A percentile compares a stretch with the other conserved stretches of the same genome.
Conservation (phyloP, 2,888 invertebrate species). For the Diaprepes abbreviatus region DNA sequence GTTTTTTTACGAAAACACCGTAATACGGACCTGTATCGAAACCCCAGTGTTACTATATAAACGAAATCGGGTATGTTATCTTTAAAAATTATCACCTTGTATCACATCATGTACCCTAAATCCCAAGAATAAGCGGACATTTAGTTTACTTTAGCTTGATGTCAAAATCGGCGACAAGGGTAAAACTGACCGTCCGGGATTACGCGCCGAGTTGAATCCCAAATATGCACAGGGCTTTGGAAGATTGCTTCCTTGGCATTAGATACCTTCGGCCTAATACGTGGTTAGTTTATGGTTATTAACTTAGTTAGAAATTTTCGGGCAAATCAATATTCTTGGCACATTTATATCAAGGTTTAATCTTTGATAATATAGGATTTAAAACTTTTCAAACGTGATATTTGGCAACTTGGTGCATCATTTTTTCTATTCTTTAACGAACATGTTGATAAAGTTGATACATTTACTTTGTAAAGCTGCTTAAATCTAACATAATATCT, state of each 20-base stretch:
- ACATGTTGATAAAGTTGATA: background rate
- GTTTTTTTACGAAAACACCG: too few species aligned
- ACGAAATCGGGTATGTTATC: slow-evolving; percentile 4
- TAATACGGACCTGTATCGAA: too few species aligned
- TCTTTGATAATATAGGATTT: slow-evolving; percentile 10
- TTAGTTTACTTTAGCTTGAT: slow-evolving; percentile 35
- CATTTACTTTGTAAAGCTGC: too few species aligned
- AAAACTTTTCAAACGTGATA: background rate
- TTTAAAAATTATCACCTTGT: slow-evolving; percentile 27
- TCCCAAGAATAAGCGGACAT: slow-evolving; percentile 26
- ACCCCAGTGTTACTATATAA: too few species aligned
- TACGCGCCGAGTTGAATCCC: slow-evolving; percentile 40
- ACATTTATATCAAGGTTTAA: slow-evolving; percentile 21
- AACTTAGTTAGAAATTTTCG: slow-evolving; percentile 35
- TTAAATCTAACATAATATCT: too few species aligned
- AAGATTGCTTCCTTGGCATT: slow-evolving; percentile 43
- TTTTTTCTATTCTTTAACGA: background rate
- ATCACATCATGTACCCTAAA: slow-evolving; percentile 21
- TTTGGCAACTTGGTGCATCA: background rate
- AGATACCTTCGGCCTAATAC: slow-evolving; percentile 40
- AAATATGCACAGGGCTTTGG: slow-evolving; percentile 38
- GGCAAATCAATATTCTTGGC: slow-evolving; percentile 21
- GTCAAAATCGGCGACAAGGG: slow-evolving; percentile 45
- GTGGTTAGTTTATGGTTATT: slow-evolving; percentile 40
- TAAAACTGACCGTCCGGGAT: slow-evolving; percentile 44